Evolutionary conservation across 2,888 invertebrate species (phyloP).

Genomic region (Pogonocherus hispidulus): DNA sequence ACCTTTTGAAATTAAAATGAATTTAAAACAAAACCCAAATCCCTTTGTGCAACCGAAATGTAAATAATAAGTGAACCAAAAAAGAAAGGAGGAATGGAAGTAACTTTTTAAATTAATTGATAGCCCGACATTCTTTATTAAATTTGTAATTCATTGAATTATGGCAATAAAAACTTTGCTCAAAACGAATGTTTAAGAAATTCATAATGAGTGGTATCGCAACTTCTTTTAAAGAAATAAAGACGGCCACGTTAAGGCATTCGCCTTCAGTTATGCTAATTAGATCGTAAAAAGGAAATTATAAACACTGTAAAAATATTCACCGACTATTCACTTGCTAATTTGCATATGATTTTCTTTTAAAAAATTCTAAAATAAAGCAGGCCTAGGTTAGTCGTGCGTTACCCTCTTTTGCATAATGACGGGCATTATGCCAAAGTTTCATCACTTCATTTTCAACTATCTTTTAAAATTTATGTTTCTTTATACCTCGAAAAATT

Average conservation of each 20-base stretch:
- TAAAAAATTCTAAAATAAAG: conserved; percentile 58
- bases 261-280: conserved; percentile 67
- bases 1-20: conserved; percentile 6
- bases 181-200: conserved; percentile 58
- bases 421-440: conserved; percentile 55
- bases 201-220: conserved; percentile 58
- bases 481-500: conserved; percentile 45
- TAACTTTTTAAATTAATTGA: conserved; percentile 49
- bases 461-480: conserved; percentile 46
- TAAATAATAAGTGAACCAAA: conserved; percentile 49
- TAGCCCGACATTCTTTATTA: conserved; percentile 50
- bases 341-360: conserved; percentile 69
- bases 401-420: conserved; percentile 65
- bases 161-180: conserved; percentile 56
- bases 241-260: conserved; percentile 58
- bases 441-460: conserved; percentile 54
- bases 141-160: conserved; percentile 60
- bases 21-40: conserved; percentile 39
- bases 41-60: conserved; percentile 45
- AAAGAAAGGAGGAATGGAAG: conserved; percentile 44
- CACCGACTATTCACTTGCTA: conserved; percentile 66
- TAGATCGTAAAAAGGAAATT: conserved; percentile 67
- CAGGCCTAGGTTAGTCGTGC: conserved; percentile 64
- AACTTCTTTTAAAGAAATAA: conserved; percentile 51
- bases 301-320: conserved; percentile 70